Percentiles rank a stretch among this genome's conserved stretches.
phyloP scores from a whole-genome alignment of 2,113 vertebrate genomes.

The Oplegnathus fasciatus region DNA sequence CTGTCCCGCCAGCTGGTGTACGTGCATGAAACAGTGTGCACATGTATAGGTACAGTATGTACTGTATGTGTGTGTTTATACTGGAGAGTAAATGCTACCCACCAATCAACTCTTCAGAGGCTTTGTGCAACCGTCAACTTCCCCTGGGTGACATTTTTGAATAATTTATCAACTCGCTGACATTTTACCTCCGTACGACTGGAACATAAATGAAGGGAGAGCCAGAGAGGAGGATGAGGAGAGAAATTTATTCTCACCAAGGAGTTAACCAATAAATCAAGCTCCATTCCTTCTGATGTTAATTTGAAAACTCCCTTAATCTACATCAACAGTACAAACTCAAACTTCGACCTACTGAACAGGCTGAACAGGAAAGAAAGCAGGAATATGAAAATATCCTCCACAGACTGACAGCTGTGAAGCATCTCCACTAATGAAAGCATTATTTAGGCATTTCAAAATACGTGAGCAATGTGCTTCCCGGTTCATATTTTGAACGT shows the following conservation, averaged over 20 bases:
- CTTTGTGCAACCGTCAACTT: conserved; percentile 39
- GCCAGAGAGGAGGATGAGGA: background rate
- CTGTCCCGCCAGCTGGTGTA: conserved; percentile 54
- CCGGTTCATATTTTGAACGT: background rate
- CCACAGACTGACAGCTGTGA: background rate
- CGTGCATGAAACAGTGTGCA: background rate
- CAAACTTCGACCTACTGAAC: background rate
- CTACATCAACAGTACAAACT: background rate
- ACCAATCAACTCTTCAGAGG: conserved; percentile 10
- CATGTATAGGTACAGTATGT: background rate
- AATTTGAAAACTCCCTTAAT: background rate
- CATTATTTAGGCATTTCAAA: background rate
- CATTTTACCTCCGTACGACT: conserved; percentile 74
- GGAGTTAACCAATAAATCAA: background rate
- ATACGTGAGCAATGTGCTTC: background rate
- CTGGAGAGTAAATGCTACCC: background rate
- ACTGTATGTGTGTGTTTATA: background rate
- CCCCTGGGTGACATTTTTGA: conserved; percentile 80
- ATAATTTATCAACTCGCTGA: conserved; percentile 86
- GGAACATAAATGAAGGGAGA: conserved; percentile 71
- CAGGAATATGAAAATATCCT: background rate
- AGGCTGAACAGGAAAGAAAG: background rate
- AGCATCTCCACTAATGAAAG: background rate
- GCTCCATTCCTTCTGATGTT: background rate
- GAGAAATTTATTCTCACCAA: background rate